Percentiles rank a stretch among this genome's conserved stretches.
These are phyloP conservation scores for Centropristis striata DNA, from an alignment of 2,113 vertebrate genomes.

Conservation along the genomic window DNA sequence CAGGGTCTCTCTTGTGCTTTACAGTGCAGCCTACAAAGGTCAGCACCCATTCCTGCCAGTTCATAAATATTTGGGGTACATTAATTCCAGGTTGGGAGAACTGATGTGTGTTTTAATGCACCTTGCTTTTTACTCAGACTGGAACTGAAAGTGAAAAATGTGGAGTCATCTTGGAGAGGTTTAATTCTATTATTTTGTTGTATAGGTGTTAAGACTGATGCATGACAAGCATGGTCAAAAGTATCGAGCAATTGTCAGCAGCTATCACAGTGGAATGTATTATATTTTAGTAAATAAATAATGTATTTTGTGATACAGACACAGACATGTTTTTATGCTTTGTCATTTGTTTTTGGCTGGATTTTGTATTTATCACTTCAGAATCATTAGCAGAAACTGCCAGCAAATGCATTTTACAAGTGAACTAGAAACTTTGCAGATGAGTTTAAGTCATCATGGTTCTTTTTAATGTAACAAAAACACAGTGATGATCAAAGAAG, in stretches of 20 bases:
- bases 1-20: conserved; percentile 8
- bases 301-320: neutral
- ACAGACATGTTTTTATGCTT: neutral
- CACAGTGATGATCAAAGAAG: conserved; percentile 19
- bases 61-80: conserved; percentile 40
- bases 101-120: neutral
- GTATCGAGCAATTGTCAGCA: neutral
- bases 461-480: conserved; percentile 8
- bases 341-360: neutral
- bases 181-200: neutral
- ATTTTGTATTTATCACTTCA: neutral
- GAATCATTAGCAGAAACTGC: neutral
- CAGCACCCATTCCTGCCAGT: conserved; percentile 5
- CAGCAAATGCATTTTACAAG: neutral
- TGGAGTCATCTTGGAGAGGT: neutral
- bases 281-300: neutral
- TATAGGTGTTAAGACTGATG: neutral
- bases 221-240: neutral
- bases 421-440: neutral
- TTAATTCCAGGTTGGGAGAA: conserved; percentile 26
- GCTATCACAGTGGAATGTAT: neutral
- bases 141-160: neutral
- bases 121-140: neutral
- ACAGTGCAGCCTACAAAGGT: conserved; percentile 30
- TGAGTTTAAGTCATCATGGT: neutral